A percentile compares a stretch with the other conserved stretches of the same genome.
Evolutionary conservation across 2,888 invertebrate genomes (phyloP).

Genomic region (Tetropium fuscum): DNA sequence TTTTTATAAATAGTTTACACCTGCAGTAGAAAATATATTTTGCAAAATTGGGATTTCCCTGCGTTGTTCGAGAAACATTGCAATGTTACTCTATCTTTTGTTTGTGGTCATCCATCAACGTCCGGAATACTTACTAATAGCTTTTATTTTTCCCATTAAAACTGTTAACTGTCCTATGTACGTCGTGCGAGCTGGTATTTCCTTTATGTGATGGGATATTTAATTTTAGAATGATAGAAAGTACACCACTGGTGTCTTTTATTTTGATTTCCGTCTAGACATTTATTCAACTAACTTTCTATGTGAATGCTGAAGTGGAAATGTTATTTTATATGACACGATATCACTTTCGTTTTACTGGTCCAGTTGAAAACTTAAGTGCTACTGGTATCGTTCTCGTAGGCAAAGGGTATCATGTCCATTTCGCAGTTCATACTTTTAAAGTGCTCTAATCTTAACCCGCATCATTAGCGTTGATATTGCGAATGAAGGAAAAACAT

Average conservation of each 20-base stretch:
- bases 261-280: constrained; percentile 20
- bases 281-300: constrained; percentile 9
- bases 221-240: constrained; percentile 22
- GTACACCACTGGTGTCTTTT: neutral
- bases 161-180: neutral
- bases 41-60: too few species aligned
- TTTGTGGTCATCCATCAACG: constrained; percentile 5
- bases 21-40: too few species aligned
- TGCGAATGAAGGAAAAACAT: too few species aligned
- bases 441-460: too few species aligned
- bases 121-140: neutral
- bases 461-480: too few species aligned
- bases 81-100: neutral
- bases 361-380: too few species aligned
- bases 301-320: neutral
- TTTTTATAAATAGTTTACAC: too few species aligned
- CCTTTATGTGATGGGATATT: neutral
- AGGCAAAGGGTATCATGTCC: too few species aligned
- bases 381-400: too few species aligned
- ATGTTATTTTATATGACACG: neutral
- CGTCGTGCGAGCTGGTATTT: too few species aligned
- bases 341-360: constrained; percentile 1
- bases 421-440: too few species aligned
- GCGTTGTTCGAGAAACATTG: neutral
- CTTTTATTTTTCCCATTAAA: constrained; percentile 8